phyloP scores from a whole-genome alignment of 2,113 vertebrate genomes.

The Urocitellus parryii region DNA sequence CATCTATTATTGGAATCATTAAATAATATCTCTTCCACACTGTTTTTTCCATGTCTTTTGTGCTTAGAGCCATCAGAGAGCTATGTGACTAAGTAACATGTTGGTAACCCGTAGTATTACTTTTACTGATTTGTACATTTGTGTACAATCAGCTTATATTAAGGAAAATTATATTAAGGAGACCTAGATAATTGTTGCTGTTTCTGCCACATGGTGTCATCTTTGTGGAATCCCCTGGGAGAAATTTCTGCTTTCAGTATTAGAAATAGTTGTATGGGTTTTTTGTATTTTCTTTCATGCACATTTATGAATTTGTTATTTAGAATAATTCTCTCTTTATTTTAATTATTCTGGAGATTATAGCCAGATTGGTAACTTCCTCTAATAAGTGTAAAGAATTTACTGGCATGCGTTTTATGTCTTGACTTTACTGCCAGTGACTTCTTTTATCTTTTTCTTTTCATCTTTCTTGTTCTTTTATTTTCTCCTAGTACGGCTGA shows the following conservation, averaged over 20 bases:
- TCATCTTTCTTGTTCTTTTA: neutral
- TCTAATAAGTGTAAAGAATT: slow-evolving; percentile 51
- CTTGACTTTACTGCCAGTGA: neutral
- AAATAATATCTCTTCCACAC: neutral
- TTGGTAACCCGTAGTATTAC: neutral
- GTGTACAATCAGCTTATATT: neutral
- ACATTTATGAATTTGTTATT: slow-evolving; percentile 55
- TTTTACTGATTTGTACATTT: slow-evolving; percentile 30
- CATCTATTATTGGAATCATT: slow-evolving; percentile 2
- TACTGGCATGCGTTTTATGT: slow-evolving; percentile 36
- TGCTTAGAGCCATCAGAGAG: slow-evolving; percentile 1
- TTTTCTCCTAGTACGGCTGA: neutral
- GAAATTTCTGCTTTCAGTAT: slow-evolving; percentile 50
- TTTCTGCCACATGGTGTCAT: neutral
- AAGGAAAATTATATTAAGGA: slow-evolving; percentile 45
- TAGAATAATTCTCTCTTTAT: slow-evolving; percentile 26
- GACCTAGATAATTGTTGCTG: neutral
- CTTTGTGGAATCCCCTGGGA: slow-evolving; percentile 32
- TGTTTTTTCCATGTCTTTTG: slow-evolving; percentile 17
- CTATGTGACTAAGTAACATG: neutral
- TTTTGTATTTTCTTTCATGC: neutral
- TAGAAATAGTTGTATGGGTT: neutral
- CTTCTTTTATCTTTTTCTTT: slow-evolving; percentile 22
- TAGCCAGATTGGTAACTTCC: slow-evolving; percentile 38
- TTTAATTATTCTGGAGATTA: slow-evolving; percentile 54